Percentiles rank a stretch among this genome's conserved stretches.
These are phyloP conservation scores for Crocuta crocuta DNA, from an alignment of 2,113 vertebrate species.

Conservation along the genomic window DNA sequence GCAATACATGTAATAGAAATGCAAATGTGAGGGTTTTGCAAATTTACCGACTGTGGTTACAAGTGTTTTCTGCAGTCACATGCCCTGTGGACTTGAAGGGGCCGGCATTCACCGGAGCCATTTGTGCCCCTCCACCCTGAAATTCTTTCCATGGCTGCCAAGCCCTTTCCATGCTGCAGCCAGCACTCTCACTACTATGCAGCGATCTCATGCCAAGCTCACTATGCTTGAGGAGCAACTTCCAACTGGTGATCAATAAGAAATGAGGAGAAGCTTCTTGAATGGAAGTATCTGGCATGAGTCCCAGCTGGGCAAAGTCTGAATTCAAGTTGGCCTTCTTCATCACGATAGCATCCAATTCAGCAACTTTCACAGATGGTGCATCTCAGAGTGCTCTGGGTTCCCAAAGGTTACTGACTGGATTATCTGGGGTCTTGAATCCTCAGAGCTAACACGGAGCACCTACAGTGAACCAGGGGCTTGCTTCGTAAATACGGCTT, in stretches of 20 bases:
- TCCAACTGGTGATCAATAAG: conserved; percentile 69
- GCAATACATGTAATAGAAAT: background rate
- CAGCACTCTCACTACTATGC: background rate
- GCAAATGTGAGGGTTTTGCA: conserved; percentile 43
- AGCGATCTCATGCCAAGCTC: conserved; percentile 64
- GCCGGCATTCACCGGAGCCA: background rate
- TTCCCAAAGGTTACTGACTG: conserved; percentile 16
- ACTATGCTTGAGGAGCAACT: conserved; percentile 15
- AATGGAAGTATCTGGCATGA: conserved; percentile 71
- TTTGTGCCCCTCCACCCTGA: conserved; percentile 29
- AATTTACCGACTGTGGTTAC: conserved; percentile 34
- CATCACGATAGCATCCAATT: conserved; percentile 31
- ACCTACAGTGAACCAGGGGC: background rate
- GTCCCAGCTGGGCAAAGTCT: conserved; percentile 67
- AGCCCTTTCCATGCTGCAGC: background rate
- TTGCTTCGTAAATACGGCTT: conserved; percentile 19
- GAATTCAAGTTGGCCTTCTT: conserved; percentile 73
- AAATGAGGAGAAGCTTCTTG: conserved; percentile 70
- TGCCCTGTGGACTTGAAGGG: background rate
- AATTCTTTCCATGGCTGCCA: conserved; percentile 44
- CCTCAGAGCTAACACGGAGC: background rate
- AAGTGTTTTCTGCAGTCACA: conserved; percentile 53
- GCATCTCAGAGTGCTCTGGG: conserved; percentile 39
- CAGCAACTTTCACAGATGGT: conserved; percentile 72
- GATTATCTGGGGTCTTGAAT: conserved; percentile 7